Evolutionary conservation across 2,113 vertebrate genomes (phyloP), one percentile per base, ranked within the genome.

Genomic region (Anhinga anhinga): DNA sequence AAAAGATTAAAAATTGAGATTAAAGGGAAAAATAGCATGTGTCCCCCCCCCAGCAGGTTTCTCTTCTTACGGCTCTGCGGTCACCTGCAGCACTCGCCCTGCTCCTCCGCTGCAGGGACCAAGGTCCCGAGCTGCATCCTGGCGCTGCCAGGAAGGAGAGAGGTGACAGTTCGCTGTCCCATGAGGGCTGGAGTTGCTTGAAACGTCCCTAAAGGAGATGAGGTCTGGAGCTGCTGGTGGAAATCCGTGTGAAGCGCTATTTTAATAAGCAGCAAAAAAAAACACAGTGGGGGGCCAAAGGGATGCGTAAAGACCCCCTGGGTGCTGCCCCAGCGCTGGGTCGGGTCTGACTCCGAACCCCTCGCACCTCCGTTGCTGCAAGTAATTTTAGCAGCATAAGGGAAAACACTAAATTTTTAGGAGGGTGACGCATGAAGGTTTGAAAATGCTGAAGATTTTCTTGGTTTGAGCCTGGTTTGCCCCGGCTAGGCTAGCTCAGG

Each of bases 21-120:
- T 38, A 82, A 76, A 90, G 34, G 26, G 3, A 38, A 90, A 74
- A 65, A 36, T 4, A 10, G 16, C 1, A 4, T 32, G 16, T 16
- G 16, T 16, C 5, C 17, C 15, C 34, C 19, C 8, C 26, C 21
- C 38, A n/a, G 34, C 34, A 23, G 40, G 18, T 26, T 87, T 32
- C 38, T 20, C 38, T 44, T 20, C 32, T 17, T 7, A 32, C 0
- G 2, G 77, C 25, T 49, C 36, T n/a, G 30, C 58, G 25, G 30
- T 80, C 67, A 14, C 65, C 40, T 27, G 49, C 29, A 45, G 66
- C 86, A 29, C n/a, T 50, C 25, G 1, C 20, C 58, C 59, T 5
- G 25, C 26, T n/a, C 58, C 76, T 63, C 66, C 1, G 0, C 29
- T 2, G 0, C 1, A 1, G n/a, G 58, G n/a, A 49, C 16, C 10